Conservation (phyloP, 2,797 vertebrate genomes). For the Microctenopoma steveboyesi region DNA sequence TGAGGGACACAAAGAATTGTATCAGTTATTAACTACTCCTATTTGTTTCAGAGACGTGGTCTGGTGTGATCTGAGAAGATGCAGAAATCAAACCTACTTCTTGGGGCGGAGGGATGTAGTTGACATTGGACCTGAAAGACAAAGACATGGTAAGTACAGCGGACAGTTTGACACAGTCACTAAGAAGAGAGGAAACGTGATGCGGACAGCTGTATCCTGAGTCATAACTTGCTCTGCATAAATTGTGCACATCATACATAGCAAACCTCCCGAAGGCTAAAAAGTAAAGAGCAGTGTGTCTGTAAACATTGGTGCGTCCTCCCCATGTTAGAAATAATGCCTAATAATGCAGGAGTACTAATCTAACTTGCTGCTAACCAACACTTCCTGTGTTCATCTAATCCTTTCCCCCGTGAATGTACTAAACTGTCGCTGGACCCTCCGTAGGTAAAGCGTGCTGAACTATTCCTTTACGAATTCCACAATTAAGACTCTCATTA, state of each 20-base stretch:
- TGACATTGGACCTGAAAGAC: conserved; percentile 81
- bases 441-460: no score
- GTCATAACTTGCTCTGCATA: conserved; percentile 52
- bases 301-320: neutral
- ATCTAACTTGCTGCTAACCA: no score
- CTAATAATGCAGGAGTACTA: no score
- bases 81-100: conserved; percentile 71
- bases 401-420: no score
- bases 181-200: conserved; percentile 26
- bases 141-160: conserved; percentile 48
- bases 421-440: neutral
- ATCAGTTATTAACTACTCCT: neutral
- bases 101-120: conserved; percentile 81
- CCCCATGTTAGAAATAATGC: neutral
- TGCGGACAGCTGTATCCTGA: conserved; percentile 61
- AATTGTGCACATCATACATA: conserved; percentile 62
- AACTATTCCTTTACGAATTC: neutral
- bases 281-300: neutral
- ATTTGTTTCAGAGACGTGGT: neutral
- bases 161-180: conserved; percentile 49
- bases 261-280: conserved; percentile 25
- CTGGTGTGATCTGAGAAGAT: neutral
- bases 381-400: no score
- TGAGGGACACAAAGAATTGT: conserved; percentile 27
- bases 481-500: neutral